Evolutionary conservation across 2,113 vertebrate genomes (phyloP).

Genomic region (Podarcis muralis): DNA sequence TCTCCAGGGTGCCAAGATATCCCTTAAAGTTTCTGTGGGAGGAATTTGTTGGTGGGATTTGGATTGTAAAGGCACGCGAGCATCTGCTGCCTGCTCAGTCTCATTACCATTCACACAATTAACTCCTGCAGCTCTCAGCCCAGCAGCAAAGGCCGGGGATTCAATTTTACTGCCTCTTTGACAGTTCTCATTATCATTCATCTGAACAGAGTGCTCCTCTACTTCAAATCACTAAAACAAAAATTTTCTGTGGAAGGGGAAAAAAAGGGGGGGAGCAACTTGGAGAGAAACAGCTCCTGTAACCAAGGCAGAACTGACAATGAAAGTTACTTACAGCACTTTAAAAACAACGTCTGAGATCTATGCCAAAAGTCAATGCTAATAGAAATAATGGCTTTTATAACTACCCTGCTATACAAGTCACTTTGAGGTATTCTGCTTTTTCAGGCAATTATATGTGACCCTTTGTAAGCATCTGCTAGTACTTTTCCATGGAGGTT

Average conservation of each 20-base stretch:
- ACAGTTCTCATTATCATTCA: constrained; percentile 75
- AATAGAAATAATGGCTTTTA: background rate
- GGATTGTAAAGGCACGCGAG: constrained; percentile 96
- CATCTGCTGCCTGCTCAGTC: constrained; percentile 90
- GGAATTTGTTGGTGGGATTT: constrained; percentile 79
- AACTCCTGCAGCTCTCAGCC: constrained; percentile 79
- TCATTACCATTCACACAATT: constrained; percentile 91
- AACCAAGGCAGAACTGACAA: constrained; percentile 38
- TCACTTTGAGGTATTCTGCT: background rate
- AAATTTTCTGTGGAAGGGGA: constrained; percentile 33
- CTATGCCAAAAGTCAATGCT: background rate
- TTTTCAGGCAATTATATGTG: background rate
- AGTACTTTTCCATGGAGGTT: background rate
- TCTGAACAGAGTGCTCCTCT: constrained; percentile 57
- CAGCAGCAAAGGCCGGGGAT: constrained; percentile 64
- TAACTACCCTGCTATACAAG: background rate
- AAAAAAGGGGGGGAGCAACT: constrained; percentile 16
- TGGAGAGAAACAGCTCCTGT: background rate
- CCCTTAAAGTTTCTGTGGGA: constrained; percentile 77
- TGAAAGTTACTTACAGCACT: constrained; percentile 24
- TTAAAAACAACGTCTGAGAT: constrained; percentile 9
- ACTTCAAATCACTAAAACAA: constrained; percentile 38
- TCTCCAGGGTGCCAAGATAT: constrained; percentile 82
- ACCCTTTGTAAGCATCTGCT: constrained; percentile 6
- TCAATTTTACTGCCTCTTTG: constrained; percentile 66